Evolutionary conservation across 2,113 vertebrate genomes (phyloP).

Genomic region (Hassar affinis): DNA sequence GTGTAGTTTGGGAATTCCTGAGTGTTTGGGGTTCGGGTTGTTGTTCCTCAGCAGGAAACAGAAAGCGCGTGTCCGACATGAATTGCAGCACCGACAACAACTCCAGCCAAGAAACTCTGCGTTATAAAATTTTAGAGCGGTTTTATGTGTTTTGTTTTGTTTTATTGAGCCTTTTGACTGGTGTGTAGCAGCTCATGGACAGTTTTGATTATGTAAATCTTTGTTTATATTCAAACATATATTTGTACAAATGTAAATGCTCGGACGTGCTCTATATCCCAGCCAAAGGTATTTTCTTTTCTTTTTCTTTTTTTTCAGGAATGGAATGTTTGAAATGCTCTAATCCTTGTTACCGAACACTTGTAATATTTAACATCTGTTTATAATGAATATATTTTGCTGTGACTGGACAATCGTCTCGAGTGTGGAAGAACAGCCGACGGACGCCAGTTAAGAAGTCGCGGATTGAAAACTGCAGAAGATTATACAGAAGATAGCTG

Average conservation of each 20-base stretch:
- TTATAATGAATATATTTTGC: constrained; percentile 44
- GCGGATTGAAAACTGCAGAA: background rate
- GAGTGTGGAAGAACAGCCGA: constrained; percentile 39
- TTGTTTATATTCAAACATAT: constrained; percentile 53
- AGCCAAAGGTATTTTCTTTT: constrained; percentile 21
- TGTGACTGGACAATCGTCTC: constrained; percentile 68
- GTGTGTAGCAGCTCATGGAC: constrained; percentile 51
- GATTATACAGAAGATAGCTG: constrained; percentile 3
- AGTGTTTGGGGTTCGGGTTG: background rate
- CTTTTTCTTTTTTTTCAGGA: background rate
- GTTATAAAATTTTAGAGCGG: background rate
- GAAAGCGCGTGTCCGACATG: background rate
- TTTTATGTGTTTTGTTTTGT: constrained; percentile 29
- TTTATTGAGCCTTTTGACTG: constrained; percentile 30
- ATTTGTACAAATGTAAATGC: constrained; percentile 32
- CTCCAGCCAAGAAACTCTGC: constrained; percentile 37
- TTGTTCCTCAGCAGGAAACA: background rate
- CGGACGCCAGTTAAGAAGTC: background rate
- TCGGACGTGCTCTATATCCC: constrained; percentile 41
- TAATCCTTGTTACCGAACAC: constrained; percentile 41
- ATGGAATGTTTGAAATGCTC: constrained; percentile 10
- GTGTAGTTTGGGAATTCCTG: constrained; percentile 13
- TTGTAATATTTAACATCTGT: constrained; percentile 19
- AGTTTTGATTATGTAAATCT: constrained; percentile 47
- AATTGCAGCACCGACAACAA: constrained; percentile 26